Conservation (phyloP, 1,140 invertebrate genomes). For the Zaprionus camerounensis region DNA sequence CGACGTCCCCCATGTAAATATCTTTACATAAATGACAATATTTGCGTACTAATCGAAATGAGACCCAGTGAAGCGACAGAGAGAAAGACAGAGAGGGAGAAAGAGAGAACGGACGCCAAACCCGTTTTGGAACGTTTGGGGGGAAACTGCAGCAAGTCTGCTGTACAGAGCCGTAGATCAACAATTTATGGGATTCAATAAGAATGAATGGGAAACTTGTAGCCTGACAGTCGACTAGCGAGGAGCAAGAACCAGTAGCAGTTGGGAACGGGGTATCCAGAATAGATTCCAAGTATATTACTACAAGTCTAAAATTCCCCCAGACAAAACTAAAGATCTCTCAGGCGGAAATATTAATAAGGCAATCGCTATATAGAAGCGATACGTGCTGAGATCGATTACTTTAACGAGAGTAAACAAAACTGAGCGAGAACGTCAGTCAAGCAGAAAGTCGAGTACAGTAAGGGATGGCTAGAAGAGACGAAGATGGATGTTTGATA, state of each 20-base stretch:
- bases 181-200: neutral
- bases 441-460: neutral
- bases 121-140: slow-evolving; percentile 8
- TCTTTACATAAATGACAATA: slow-evolving; percentile 71
- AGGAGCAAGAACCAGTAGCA: neutral
- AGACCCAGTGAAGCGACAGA: slow-evolving; percentile 40
- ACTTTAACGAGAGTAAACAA: neutral
- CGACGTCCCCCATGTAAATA: slow-evolving; percentile 50
- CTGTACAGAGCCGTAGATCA: neutral
- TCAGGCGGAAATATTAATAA: neutral
- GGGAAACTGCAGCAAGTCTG: neutral
- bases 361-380: neutral
- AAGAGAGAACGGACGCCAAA: slow-evolving; percentile 1
- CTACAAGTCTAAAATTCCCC: neutral
- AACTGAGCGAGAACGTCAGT: neutral
- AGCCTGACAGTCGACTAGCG: too few species aligned
- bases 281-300: too few species aligned
- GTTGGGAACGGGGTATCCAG: neutral
- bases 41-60: slow-evolving; percentile 74
- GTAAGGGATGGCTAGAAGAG: neutral
- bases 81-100: neutral
- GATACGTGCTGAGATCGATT: neutral
- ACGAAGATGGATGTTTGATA: neutral
- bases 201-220: neutral
- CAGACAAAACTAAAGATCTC: neutral